phyloP scores from a whole-genome alignment of 2,888 invertebrate species.

The Euplexia lucipara region DNA sequence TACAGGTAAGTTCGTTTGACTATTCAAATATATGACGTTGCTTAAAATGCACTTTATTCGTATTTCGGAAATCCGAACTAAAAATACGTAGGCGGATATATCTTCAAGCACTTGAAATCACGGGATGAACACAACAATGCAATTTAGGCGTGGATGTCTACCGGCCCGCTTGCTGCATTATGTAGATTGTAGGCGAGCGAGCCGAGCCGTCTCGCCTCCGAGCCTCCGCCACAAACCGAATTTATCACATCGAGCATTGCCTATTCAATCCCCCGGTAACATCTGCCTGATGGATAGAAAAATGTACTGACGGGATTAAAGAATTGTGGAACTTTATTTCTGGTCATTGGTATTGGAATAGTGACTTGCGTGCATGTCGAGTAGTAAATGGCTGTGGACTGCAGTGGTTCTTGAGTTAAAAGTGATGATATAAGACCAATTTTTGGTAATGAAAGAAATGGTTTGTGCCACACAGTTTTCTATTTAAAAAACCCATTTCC shows the following conservation, averaged over 20 bases:
- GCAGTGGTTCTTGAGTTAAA: neutral
- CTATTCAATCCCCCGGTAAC: slow-evolving; percentile 87
- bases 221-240: slow-evolving; percentile 80
- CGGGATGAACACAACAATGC: slow-evolving; percentile 77
- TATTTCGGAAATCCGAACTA: slow-evolving; percentile 17
- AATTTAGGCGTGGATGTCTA: slow-evolving; percentile 74
- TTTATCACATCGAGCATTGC: slow-evolving; percentile 89
- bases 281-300: slow-evolving; percentile 81
- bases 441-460: too few relatives aligned
- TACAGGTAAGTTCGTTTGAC: too few relatives aligned
- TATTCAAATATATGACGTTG: too few relatives aligned
- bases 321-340: slow-evolving; percentile 43
- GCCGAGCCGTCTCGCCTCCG: slow-evolving; percentile 72
- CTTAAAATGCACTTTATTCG: slow-evolving; percentile 11
- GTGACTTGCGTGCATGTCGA: neutral
- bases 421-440: too few relatives aligned
- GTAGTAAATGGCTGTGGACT: neutral
- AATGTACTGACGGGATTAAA: slow-evolving; percentile 49
- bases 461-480: too few relatives aligned
- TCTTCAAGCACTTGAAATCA: slow-evolving; percentile 70
- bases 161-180: slow-evolving; percentile 81
- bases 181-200: slow-evolving; percentile 84
- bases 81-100: slow-evolving; percentile 58
- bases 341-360: slow-evolving; percentile 39
- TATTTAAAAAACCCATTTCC: too few relatives aligned